phyloP scores from a whole-genome alignment of 2,797 vertebrate species.

The Salmo trutta region DNA sequence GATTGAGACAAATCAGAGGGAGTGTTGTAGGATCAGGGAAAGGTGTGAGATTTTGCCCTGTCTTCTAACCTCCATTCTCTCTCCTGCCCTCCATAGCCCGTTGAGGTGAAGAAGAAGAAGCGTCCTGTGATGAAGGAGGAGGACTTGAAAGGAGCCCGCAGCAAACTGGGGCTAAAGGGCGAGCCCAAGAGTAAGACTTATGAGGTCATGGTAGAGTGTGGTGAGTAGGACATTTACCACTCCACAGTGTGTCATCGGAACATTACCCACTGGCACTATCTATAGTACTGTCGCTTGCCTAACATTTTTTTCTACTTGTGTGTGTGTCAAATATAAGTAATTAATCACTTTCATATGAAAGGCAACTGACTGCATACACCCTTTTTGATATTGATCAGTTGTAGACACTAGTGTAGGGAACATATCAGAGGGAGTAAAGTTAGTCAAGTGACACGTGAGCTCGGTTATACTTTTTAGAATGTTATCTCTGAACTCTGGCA shows the following conservation, averaged over 20 bases:
- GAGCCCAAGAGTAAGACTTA: conserved; percentile 96
- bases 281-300: not conserved
- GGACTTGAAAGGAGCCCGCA: conserved; percentile 92
- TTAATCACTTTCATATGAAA: not conserved
- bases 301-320: not conserved
- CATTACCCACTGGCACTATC: too few species aligned
- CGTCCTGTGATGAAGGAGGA: conserved; percentile 87
- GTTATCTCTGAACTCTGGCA: not conserved
- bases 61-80: not conserved
- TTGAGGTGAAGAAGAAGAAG: conserved; percentile 84
- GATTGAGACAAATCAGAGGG: not conserved
- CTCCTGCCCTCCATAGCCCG: conserved; percentile 49
- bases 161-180: conserved; percentile 86
- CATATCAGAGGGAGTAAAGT: not conserved
- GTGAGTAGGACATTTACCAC: conserved; percentile 72
- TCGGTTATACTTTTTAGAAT: not conserved
- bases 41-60: not conserved
- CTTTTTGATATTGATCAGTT: not conserved
- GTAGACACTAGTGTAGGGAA: not conserved
- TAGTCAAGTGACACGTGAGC: not conserved
- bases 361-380: not conserved
- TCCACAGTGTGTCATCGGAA: too few species aligned
- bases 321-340: not conserved
- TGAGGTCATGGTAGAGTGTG: conserved; percentile 93
- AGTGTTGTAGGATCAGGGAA: not conserved